These are phyloP conservation scores for Nothoprocta pentlandii DNA, from an alignment of 2,113 vertebrate genomes.

Conservation along the genomic window DNA sequence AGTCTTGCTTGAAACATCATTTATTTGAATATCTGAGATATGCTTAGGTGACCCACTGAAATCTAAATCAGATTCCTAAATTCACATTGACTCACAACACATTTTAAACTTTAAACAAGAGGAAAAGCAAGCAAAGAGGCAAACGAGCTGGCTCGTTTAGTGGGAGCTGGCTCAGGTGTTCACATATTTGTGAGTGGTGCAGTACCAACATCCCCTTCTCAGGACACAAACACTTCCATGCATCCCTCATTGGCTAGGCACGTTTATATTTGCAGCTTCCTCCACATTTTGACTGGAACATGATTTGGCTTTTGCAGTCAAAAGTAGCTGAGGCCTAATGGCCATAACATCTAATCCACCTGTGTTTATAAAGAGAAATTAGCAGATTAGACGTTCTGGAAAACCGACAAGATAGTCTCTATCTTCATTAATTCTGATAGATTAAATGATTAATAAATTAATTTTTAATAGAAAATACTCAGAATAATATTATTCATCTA, in stretches of 20 bases:
- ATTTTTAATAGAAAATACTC: not conserved
- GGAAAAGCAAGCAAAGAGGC: not conserved
- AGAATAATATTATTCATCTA: not conserved
- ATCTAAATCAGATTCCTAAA: not conserved
- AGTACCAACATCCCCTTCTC: not conserved
- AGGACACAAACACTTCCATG: not conserved
- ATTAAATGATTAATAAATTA: not conserved
- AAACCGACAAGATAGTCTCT: not conserved
- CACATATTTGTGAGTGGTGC: not conserved
- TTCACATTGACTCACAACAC: not conserved
- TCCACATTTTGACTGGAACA: not conserved
- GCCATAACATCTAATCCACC: not conserved
- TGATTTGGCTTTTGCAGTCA: not conserved
- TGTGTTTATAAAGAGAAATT: not conserved
- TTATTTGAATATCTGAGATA: not conserved
- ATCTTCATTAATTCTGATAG: not conserved
- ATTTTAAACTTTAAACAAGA: not conserved
- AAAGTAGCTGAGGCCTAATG: not conserved
- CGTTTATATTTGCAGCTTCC: not conserved
- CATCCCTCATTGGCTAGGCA: not conserved
- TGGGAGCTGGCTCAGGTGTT: not conserved
- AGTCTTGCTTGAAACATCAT: not conserved
- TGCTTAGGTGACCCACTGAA: not conserved
- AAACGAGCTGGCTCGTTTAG: fast-evolving
- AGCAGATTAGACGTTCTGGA: not conserved